Conservation (phyloP, 2,113 vertebrate genomes). For the Chaetodon trifascialis region DNA sequence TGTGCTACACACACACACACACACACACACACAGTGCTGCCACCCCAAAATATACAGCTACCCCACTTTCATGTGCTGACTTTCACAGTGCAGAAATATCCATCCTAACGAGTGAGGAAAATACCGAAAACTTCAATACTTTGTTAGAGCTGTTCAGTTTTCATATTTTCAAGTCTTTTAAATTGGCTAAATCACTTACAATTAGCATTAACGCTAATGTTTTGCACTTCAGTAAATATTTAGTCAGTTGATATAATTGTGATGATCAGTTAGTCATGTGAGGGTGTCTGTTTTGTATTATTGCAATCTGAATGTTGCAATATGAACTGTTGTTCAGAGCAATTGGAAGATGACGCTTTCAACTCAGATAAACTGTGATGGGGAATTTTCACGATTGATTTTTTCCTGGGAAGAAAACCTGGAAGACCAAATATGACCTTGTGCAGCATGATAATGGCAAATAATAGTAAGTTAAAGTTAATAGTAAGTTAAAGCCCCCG, state of each 20-base stretch:
- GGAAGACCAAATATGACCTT: no score
- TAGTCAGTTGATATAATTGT: background rate
- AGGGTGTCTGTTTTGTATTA: no score
- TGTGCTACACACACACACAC: conserved; percentile 74
- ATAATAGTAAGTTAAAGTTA: no score
- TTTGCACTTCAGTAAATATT: background rate
- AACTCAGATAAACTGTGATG: no score
- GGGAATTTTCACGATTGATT: no score
- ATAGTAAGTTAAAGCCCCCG: no score
- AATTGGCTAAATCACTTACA: background rate
- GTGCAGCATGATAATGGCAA: no score
- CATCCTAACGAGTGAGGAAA: background rate
- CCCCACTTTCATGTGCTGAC: conserved; percentile 47
- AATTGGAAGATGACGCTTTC: no score
- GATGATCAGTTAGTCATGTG: no score
- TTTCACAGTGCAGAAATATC: conserved; percentile 1
- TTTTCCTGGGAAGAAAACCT: no score
- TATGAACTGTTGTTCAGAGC: no score
- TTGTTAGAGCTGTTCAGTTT: background rate
- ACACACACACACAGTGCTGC: conserved; percentile 43
- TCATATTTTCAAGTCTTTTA: background rate
- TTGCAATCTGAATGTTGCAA: no score
- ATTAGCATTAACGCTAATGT: background rate
- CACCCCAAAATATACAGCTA: conserved; percentile 45
- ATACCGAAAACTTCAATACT: background rate